Conservation (phyloP, 1,140 invertebrate species). For the Thrips palmi region DNA sequence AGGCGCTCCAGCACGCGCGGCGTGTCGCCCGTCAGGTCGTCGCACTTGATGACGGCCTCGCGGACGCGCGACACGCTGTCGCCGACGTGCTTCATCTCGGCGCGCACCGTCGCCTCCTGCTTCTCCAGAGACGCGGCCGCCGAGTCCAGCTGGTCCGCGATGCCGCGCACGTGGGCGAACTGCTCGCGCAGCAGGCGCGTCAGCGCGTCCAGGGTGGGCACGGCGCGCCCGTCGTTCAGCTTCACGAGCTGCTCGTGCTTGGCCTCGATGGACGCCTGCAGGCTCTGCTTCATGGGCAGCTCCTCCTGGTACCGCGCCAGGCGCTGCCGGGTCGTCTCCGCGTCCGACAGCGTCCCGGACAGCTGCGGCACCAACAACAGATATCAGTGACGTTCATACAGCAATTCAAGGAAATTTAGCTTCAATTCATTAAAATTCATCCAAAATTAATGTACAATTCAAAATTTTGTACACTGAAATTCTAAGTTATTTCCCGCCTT, state of each 20-base stretch:
- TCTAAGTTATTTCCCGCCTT: too few relatives aligned
- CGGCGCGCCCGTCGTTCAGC: constrained; percentile 50
- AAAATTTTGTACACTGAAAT: too few relatives aligned
- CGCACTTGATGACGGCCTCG: constrained; percentile 74
- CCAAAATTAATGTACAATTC: too few relatives aligned
- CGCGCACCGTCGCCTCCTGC: constrained; percentile 50
- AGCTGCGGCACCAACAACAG: too few relatives aligned
- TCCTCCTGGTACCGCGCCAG: constrained; percentile 74
- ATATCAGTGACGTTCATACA: too few relatives aligned
- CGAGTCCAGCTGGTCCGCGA: constrained; percentile 56
- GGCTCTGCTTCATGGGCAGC: constrained; percentile 50
- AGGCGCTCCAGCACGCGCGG: constrained; percentile 61
- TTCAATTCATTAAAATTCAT: too few relatives aligned
- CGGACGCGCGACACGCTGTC: constrained; percentile 54
- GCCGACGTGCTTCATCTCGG: constrained; percentile 45
- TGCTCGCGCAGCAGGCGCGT: constrained; percentile 53
- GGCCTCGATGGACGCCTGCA: constrained; percentile 52
- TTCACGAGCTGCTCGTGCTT: constrained; percentile 67
- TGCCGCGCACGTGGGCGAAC: constrained; percentile 51
- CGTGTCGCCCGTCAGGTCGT: constrained; percentile 77
- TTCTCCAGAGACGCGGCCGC: constrained; percentile 48
- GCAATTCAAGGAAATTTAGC: too few relatives aligned
- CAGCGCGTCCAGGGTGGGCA: constrained; percentile 47
- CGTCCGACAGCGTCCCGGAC: constrained; percentile 53
- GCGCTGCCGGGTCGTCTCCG: constrained; percentile 54